Percentiles rank a stretch among this genome's conserved stretches.
Evolutionary conservation across 2,888 invertebrate genomes (phyloP).

Genomic region (Drosophila emarginata): DNA sequence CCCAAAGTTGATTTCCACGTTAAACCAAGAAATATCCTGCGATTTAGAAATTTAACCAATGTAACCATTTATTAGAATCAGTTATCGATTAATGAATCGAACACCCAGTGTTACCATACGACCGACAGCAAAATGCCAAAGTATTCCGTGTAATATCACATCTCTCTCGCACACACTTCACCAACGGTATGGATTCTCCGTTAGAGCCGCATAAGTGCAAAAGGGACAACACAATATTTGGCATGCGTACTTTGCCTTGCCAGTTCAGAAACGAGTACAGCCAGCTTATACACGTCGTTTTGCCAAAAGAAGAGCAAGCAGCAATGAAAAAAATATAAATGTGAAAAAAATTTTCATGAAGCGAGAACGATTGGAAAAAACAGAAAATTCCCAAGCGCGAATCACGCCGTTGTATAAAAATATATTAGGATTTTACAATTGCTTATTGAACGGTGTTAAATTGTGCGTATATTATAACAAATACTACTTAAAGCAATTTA

Average conservation of each 20-base stretch:
- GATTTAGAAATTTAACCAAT: neutral
- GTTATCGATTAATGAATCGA: neutral
- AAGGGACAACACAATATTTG: slow-evolving; percentile 39
- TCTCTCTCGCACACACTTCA: slow-evolving; percentile 58
- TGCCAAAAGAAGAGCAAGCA: slow-evolving; percentile 70
- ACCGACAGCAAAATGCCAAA: slow-evolving; percentile 45
- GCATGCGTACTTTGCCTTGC: slow-evolving; percentile 69
- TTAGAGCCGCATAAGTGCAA: slow-evolving; percentile 38
- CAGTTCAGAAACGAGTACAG: slow-evolving; percentile 73
- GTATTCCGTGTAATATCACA: slow-evolving; percentile 49
- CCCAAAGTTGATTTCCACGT: neutral
- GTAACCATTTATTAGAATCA: too few relatives aligned
- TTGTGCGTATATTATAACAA: slow-evolving; percentile 58
- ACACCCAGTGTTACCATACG: neutral
- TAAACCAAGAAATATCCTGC: neutral
- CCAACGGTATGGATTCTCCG: slow-evolving; percentile 41
- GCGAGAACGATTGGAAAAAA: slow-evolving; percentile 48
- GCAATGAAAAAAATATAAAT: slow-evolving; percentile 71
- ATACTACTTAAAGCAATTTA: slow-evolving; percentile 48
- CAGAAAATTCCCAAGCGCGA: slow-evolving; percentile 51
- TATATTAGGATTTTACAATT: slow-evolving; percentile 41
- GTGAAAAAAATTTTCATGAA: slow-evolving; percentile 66
- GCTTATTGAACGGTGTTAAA: slow-evolving; percentile 45
- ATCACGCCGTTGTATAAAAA: slow-evolving; percentile 66
- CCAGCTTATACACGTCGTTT: slow-evolving; percentile 77